Evolutionary conservation across 2,888 invertebrate genomes (phyloP), one percentile per base, ranked within the genome.

Genomic region (Azorinus chamasolen): DNA sequence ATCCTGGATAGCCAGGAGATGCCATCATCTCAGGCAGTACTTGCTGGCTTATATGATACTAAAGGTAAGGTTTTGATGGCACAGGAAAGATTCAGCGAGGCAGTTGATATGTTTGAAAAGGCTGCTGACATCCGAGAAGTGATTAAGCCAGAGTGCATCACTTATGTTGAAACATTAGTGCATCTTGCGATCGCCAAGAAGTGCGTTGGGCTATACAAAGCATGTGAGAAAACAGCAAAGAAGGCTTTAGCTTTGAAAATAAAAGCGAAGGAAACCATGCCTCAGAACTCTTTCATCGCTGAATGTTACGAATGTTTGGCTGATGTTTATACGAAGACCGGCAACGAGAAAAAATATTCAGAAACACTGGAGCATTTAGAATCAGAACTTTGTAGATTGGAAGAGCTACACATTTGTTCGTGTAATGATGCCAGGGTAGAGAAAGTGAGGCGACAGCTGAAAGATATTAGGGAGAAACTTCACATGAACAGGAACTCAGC

Each of bases 121-220:
- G 80, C 80, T 4, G 58, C 63, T n/a, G 46, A 66, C 10, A 66
- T 75, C 16, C 61, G 83, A n/a, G 18, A 32, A 24, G 64, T 68
- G 16, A 53, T 69, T 1, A 46, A 50, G 20, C 61, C 61, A 6
- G 20, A 62, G 22, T 18, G 27, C 39, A 62, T 62, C n/a, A 50
- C 39, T 3, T 46, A 62, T 24, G n/a, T 62, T 22, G 37, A 39
- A 22, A 50, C 32, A 20, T 20, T 50, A 20, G 39, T 62, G 16
- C 61, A 50, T 4, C 22, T 25, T n/a, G 50, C 50, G 6, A 24
- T 37, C 10, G 50, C 25, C 8, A 25, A 51, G 12, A 14, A 6
- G 16, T 24, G 16, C 16, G 14, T 51, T 22, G 51, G 51, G 10
- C 14, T 24, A 6, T 51, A 51, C 16, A 16, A 12, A 12, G 22